Evolutionary conservation across 2,113 vertebrate genomes (phyloP).

Genomic region (Silurus meridionalis): DNA sequence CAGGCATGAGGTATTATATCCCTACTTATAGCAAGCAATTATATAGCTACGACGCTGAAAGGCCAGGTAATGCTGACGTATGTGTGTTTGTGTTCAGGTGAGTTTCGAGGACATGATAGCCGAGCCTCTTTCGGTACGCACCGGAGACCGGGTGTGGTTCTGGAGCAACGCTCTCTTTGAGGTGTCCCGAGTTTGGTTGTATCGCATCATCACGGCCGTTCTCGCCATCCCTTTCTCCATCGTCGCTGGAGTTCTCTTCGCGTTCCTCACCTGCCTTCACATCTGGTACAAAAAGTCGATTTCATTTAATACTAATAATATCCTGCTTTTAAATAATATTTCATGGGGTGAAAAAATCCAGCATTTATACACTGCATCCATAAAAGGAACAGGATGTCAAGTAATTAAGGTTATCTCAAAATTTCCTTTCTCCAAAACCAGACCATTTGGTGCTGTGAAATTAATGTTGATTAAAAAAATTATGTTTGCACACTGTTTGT

Average conservation of each 20-base stretch:
- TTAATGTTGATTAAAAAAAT: too few relatives aligned
- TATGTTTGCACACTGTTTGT: too few relatives aligned
- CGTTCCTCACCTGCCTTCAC: conserved; percentile 72
- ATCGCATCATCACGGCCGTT: conserved; percentile 68
- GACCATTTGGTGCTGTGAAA: too few relatives aligned
- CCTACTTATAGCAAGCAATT: neutral
- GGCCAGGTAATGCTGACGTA: neutral
- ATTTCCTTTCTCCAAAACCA: too few relatives aligned
- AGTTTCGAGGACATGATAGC: conserved; percentile 78
- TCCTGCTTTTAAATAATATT: neutral
- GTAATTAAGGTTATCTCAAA: too few relatives aligned
- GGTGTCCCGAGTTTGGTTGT: conserved; percentile 73
- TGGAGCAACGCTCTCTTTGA: conserved; percentile 79
- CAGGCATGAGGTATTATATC: neutral
- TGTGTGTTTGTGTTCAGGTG: conserved; percentile 60
- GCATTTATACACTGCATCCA: too few relatives aligned
- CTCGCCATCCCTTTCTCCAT: conserved; percentile 71
- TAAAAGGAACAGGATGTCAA: too few relatives aligned
- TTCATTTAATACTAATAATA: neutral
- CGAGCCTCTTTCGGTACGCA: conserved; percentile 72
- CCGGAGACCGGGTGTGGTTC: conserved; percentile 76
- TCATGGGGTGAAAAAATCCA: too few relatives aligned
- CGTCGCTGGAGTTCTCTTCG: conserved; percentile 70
- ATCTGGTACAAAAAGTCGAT: conserved; percentile 65
- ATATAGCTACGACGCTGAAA: neutral